These are phyloP conservation scores for Scaptomyza polygonia DNA, from an alignment of 2,888 invertebrate species.

Conservation along the genomic window DNA sequence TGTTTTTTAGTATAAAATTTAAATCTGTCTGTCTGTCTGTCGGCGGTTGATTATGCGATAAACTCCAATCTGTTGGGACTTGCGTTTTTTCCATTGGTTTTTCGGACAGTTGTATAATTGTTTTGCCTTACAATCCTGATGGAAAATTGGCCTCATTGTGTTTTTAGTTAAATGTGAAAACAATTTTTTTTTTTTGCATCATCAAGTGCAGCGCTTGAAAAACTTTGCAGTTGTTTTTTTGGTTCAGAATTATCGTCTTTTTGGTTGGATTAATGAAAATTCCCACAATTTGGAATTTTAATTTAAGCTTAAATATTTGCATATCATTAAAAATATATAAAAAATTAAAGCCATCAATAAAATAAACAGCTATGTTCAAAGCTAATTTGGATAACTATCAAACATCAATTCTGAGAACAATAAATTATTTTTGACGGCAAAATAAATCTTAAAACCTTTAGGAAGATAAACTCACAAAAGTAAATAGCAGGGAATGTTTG, in stretches of 20 bases:
- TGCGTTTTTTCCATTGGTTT: constrained; percentile 21
- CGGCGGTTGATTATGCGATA: constrained; percentile 66
- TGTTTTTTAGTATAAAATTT: constrained; percentile 73
- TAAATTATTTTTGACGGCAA: too few relatives aligned
- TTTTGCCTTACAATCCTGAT: constrained; percentile 17
- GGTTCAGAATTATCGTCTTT: too few relatives aligned
- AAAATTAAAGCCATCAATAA: too few relatives aligned
- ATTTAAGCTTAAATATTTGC: background rate
- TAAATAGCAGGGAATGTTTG: too few relatives aligned
- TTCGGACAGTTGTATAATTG: constrained; percentile 70
- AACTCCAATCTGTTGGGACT: constrained; percentile 42
- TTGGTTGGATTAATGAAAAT: background rate
- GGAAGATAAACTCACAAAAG: too few relatives aligned
- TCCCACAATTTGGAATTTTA: background rate
- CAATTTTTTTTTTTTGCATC: background rate
- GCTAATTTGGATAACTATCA: too few relatives aligned
- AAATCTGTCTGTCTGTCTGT: constrained; percentile 69
- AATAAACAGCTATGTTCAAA: too few relatives aligned
- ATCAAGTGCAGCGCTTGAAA: constrained; percentile 2
- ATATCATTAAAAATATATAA: too few relatives aligned
- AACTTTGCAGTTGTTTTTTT: background rate
- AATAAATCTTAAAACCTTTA: background rate
- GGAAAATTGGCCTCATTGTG: constrained; percentile 29
- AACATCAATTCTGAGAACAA: too few relatives aligned
- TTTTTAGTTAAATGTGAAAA: background rate